Evolutionary conservation across 2,797 vertebrate species (phyloP), one percentile per base, ranked within the genome.

Genomic region (Dallia pectoralis): DNA sequence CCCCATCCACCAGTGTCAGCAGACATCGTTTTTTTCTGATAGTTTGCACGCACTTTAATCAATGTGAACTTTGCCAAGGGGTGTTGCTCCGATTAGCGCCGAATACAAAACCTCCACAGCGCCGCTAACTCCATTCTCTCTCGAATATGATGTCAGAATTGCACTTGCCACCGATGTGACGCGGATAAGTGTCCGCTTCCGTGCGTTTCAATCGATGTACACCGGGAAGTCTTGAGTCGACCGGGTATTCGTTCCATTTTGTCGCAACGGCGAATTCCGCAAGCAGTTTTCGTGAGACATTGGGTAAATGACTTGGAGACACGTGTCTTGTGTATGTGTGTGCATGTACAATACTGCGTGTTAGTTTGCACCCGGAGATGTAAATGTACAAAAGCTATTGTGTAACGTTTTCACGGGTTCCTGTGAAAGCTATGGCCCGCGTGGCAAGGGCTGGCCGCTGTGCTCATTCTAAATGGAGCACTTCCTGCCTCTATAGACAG

Each of bases 21-120:
- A 44, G 40, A 22, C 65, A 48, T 86, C 81, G 86, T 79, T 85
- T 83, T 40, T 87, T 87, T 86, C 82, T 74, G 81, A 87, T 89
- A 69, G 80, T 89, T 89, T 89, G 82, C 88, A 90, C 90, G 87
- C 90, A 92, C 91, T 92, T 92, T 89, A 91, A 86, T 91, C 87
- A 80, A 84, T 79, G 89, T 89, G 88, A 91, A 89, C 86, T 90
- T 91, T 91, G 89, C 91, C 90, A 91, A 88, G 90, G 36, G 85
- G 86, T 88, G 85, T 88, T 56, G 3, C 4, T 22, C 51, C 51
- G 22, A 22, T 56, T 56, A 56, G 51, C 7, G 3, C n/a, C 51
- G n/a, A 19, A 56, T 56, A 2, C 51, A 7, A 40, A 56, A 56
- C n/a, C 51, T 9, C 51, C n/a, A 56, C n/a, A 56, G 9, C 3